Evolutionary conservation across 2,888 invertebrate genomes (phyloP), one percentile per base, ranked within the genome.

Genomic region (Octonoba sinensis): DNA sequence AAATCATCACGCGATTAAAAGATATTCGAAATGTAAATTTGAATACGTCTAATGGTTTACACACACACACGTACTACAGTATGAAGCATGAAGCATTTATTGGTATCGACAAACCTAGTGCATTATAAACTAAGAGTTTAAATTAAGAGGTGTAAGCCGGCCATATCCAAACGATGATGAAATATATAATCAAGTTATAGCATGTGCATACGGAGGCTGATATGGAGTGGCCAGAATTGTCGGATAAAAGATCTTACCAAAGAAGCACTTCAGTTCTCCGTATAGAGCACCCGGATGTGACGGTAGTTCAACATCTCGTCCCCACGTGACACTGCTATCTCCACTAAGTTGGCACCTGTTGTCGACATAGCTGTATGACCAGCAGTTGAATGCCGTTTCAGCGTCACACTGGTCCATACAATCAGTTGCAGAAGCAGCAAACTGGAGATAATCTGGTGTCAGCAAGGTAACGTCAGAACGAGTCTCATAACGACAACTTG

Each of bases 311-410:
- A 86, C 83, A 84, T 86, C 71, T 73, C 44, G 79, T 2, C 84
- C 87, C 67, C 88, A 86, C 44, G 88, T 88, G 60, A 88, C 86
- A 3, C 88, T 87, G 83, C 89, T 89, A 84, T 89, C 90, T 0
- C 89, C 89, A 83, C 89, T 89, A 71, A 90, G 85, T 84, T 89
- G 89, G 85, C 89, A 90, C 1, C 88, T 86, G 82, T 88, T 88
- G 18, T 87, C 87, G 27, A 88, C 87, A 82, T 87, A 89, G 16
- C 88, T 87, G 83, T 88, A 89, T 4, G 89, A 87, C 69, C 89
- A 87, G 83, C 90, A 90, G 44, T 88, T 88, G 86, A 90, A 89
- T 65, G 88, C 84, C 6, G 78, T 72, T 62, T 86, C 88, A 83
- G 88, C 88, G 84, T 89, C 88, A 83, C 89, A 89, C 47, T 88